Base-by-base conservation (phyloP, 2,113 vertebrate genomes). In the Ammospiza caudacuta region DNA sequence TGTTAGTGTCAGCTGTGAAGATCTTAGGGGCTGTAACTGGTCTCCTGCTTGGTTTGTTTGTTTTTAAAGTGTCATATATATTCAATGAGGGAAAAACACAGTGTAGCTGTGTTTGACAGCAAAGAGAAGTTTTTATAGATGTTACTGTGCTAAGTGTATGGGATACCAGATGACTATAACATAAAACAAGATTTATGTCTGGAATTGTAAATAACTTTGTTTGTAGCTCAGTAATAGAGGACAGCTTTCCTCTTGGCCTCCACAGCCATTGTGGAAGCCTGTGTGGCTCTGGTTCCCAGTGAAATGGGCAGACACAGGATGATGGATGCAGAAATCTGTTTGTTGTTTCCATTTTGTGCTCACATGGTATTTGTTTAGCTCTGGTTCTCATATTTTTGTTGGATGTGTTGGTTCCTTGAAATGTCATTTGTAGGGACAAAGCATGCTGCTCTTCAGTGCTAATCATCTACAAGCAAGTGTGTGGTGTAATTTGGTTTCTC, bases 251-350 rank as follows among this genome's bases (percentile, higher is more conserved):
- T 66, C 15, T 61, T 25, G 33, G 73, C 69, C 61, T 72, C 33
- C 0, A 9, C 14, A 46, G 37, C 28, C 18, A 2, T 78, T 1
- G 2, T 11, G 19, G n/a, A 69, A 64, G 33, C n/a, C 62, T 15
- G 0, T 3, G 4, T 41, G 57, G 22, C 12, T 39, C 62, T 55
- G 18, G 13, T 61, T 69, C 41, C 54, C 1, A 1, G 41, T 52
- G 68, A 63, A n/a, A 28, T 8, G 44, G 43, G 49, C 47, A 64
- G 43, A 27, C 57, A 19, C 1, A 0, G 47, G 12, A 11, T 55
- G 78, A 33, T 52, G 82, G 74, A 31, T 41, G 51, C 31, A 11
- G 46, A 49, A 55, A 79, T 80, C 68, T 70, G 41, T 57, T 66
- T 27, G 15, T 41, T 61, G 55, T 83, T 86, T 81, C 75, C 27